A percentile compares a stretch with the other conserved stretches of the same genome.
phyloP scores from a whole-genome alignment of 2,113 vertebrate species.

The Cochlearius cochlearius region DNA sequence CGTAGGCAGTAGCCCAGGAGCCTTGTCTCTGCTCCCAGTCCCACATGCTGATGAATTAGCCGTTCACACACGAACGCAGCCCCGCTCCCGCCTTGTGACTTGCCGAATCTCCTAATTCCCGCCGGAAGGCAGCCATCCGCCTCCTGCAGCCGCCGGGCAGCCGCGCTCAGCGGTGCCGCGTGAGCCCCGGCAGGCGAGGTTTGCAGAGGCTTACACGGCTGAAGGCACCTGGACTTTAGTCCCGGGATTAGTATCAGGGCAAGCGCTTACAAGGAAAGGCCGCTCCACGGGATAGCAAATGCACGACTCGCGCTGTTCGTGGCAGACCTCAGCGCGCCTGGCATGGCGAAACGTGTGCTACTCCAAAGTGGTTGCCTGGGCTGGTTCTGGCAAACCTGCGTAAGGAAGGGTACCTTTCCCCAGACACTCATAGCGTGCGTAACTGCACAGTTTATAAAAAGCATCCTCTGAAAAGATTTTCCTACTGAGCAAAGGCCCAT shows the following conservation, averaged over 20 bases:
- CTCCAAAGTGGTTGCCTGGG: background rate
- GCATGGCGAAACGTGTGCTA: fast-evolving
- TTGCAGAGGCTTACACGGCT: background rate
- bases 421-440: background rate
- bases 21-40: background rate
- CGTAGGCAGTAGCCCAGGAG: background rate
- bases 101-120: background rate
- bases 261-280: background rate
- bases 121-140: fast-evolving
- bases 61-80: background rate
- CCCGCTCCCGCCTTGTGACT: fast-evolving
- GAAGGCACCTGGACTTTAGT: background rate
- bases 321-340: background rate
- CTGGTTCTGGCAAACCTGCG: background rate
- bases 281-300: fast-evolving
- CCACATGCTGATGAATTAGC: background rate
- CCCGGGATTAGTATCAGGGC: background rate
- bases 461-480: constrained; percentile 41
- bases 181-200: background rate
- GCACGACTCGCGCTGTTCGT: fast-evolving
- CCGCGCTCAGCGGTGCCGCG: fast-evolving
- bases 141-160: fast-evolving
- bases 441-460: background rate
- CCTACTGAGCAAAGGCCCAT: constrained; percentile 55
- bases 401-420: background rate